Evolutionary conservation across 2,888 invertebrate species (phyloP).

Genomic region (Steinernema carpocapsae): DNA sequence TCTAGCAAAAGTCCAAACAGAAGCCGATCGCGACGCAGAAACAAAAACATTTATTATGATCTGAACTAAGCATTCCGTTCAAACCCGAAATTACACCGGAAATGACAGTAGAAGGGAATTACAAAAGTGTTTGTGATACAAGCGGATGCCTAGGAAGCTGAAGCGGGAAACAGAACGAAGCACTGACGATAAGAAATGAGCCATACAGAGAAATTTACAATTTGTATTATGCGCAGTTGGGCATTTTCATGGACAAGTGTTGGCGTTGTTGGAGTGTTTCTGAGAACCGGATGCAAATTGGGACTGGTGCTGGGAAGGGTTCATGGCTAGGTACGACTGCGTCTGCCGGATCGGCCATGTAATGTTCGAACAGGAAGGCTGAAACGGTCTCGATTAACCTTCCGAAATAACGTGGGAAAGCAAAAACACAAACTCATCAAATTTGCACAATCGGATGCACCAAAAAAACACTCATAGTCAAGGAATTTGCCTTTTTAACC

Average conservation of each 20-base stretch:
- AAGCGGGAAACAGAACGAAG: not conserved
- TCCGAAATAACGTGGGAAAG: not conserved
- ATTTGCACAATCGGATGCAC: not conserved
- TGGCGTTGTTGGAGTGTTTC: not conserved
- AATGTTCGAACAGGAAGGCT: not conserved
- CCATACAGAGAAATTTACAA: not conserved
- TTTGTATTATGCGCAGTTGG: conserved; percentile 21
- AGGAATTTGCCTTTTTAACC: not conserved
- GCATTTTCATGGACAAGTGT: not conserved
- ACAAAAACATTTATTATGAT: not conserved
- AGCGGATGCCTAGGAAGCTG: not conserved
- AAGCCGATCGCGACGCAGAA: too few species aligned
- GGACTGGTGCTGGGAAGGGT: not conserved
- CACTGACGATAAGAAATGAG: not conserved
- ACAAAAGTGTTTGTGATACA: not conserved
- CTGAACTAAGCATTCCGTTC: conserved; percentile 9
- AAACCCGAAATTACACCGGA: conserved; percentile 26
- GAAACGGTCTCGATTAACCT: not conserved
- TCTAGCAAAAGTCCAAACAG: too few species aligned
- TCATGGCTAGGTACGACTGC: conserved; percentile 2
- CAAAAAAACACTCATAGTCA: not conserved
- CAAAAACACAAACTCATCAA: not conserved
- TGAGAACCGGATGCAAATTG: conserved; percentile 1
- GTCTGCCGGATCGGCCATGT: conserved; percentile 25
- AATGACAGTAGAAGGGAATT: conserved; percentile 1